Evolutionary conservation across 2,888 invertebrate genomes (phyloP).

Genomic region (Cantharis nigra): DNA sequence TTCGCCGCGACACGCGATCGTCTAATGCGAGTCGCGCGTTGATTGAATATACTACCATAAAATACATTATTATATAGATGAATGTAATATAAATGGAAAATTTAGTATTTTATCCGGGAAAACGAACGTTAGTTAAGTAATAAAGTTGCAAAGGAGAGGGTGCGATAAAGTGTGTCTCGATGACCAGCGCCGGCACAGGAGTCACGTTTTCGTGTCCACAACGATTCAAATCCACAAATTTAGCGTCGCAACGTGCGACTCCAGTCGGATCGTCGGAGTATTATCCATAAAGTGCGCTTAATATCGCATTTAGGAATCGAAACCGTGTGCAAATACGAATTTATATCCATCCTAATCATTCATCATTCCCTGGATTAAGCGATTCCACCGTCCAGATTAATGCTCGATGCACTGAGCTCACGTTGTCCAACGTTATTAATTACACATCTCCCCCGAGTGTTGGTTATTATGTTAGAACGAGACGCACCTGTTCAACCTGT

Average conservation of each 20-base stretch:
- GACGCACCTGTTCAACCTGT: constrained; percentile 36
- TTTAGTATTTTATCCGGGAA: not conserved
- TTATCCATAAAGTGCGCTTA: constrained; percentile 43
- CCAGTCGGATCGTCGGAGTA: constrained; percentile 23
- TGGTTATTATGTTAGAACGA: constrained; percentile 16
- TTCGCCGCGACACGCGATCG: not conserved
- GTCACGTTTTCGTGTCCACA: constrained; percentile 36
- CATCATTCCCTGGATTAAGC: constrained; percentile 51
- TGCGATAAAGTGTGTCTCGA: constrained; percentile 6
- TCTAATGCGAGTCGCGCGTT: not conserved
- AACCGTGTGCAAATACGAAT: constrained; percentile 50
- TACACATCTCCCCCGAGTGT: constrained; percentile 38
- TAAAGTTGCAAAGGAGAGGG: constrained; percentile 10
- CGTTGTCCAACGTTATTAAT: constrained; percentile 44
- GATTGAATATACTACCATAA: not conserved
- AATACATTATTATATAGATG: too few species aligned
- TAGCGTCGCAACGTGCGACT: constrained; percentile 38
- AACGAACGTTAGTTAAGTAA: constrained; percentile 9
- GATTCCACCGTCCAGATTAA: constrained; percentile 47
- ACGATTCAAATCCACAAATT: constrained; percentile 41
- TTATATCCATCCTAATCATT: constrained; percentile 51
- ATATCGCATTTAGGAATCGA: constrained; percentile 46
- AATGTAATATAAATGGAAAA: not conserved
- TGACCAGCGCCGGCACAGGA: constrained; percentile 19
- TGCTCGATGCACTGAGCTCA: constrained; percentile 21